Evolutionary conservation across 2,888 invertebrate genomes (phyloP).

Genomic region (Chrysomela aeneicollis): DNA sequence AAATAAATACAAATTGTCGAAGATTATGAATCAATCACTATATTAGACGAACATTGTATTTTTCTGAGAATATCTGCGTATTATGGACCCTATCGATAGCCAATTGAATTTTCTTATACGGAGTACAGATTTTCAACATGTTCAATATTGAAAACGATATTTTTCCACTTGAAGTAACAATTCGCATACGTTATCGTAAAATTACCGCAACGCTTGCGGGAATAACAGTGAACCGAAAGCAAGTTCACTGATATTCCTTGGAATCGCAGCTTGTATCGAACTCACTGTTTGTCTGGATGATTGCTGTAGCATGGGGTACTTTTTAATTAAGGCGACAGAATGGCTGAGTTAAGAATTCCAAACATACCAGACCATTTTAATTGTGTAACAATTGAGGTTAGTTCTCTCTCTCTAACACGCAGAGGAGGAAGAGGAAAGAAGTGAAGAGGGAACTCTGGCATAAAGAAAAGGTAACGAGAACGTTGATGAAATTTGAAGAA

Average conservation of each 20-base stretch:
- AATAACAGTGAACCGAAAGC: constrained; percentile 50
- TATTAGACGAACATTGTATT: too few relatives aligned
- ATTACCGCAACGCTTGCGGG: constrained; percentile 58
- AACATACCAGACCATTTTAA: constrained; percentile 58
- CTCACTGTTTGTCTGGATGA: constrained; percentile 42
- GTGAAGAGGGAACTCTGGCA: constrained; percentile 37
- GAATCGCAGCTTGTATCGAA: constrained; percentile 13
- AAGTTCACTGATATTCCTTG: constrained; percentile 29
- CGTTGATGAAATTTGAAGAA: constrained; percentile 48
- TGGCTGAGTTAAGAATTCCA: constrained; percentile 61
- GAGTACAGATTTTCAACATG: constrained; percentile 10
- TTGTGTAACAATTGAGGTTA: constrained; percentile 56
- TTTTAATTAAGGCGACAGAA: constrained; percentile 63
- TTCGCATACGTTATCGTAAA: constrained; percentile 58
- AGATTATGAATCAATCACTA: too few relatives aligned
- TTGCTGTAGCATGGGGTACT: constrained; percentile 55
- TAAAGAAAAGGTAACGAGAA: constrained; percentile 49
- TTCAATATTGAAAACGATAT: constrained; percentile 41
- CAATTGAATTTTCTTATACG: background rate
- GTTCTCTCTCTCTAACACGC: constrained; percentile 44
- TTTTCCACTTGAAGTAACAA: constrained; percentile 46
- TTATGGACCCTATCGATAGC: background rate
- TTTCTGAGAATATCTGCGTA: too few relatives aligned
- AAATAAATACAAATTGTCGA: too few relatives aligned
- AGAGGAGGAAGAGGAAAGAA: constrained; percentile 14